Base-by-base conservation (phyloP, 1,140 invertebrate species). In the Portunus trituberculatus region DNA sequence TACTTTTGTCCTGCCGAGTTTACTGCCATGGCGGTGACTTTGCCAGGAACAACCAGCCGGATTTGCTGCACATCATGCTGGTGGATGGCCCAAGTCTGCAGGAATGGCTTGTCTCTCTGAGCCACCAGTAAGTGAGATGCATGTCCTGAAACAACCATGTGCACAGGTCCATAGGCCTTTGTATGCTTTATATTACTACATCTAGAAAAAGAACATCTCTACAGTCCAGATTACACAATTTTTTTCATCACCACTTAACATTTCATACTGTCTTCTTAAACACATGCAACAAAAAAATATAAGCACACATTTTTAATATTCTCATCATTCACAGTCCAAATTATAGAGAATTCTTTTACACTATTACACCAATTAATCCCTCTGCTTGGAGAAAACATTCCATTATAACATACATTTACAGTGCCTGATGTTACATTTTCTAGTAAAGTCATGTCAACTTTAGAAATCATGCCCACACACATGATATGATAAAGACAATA, bases 61-160 rank as follows among this genome's bases (percentile, higher is more conserved):
- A 96, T 91, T 45, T 96, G 95, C 82, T 91, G 76, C 20, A 93
- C 45, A 29, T 96, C 95, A 87, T 96, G 82, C 20, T 46, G 92
- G 89, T 94, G 82, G 14, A 96, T 76, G 20, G 76, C 32, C 95
- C 95, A 96, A 2, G 82, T 93, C 59, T 96, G 95, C n/a, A 96
- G 83, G 59, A 96, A 92, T 48, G 95, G 95, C 29, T 96, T 96
- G 48, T 96, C 95, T 92, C 90, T 96, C 48, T 92, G 93, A 28
- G 92, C 95, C 16, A 76, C 31, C 32, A 96, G 86, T 12, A 96
- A 16, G 45, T 94, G 92, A 25, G 88, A 89, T 91, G 46, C 84
- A 29, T 48, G 31, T 52, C 95, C 95, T 96, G 59, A 20, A 95
- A 91, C 32, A 82, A 31, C 67, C 0, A 52, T 20, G 59, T 67